These are phyloP conservation scores for Poicephalus meyeri DNA, from an alignment of 2,113 vertebrate genomes.

Conservation along the genomic window DNA sequence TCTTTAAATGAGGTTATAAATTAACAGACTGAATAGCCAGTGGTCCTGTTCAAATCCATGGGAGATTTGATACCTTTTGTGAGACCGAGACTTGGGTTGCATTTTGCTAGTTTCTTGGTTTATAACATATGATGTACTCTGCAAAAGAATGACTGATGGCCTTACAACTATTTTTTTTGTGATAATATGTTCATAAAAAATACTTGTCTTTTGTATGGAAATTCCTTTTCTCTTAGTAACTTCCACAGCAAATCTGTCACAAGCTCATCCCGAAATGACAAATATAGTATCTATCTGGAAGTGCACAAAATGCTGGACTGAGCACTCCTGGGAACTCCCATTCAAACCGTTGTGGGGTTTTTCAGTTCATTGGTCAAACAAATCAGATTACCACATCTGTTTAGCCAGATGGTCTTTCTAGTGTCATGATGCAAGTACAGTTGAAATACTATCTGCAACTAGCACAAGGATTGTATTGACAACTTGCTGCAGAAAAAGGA, in stretches of 20 bases:
- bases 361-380: slow-evolving; percentile 21
- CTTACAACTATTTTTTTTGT: not conserved
- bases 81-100: not conserved
- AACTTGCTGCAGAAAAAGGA: not conserved
- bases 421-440: not conserved
- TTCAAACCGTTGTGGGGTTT: not conserved
- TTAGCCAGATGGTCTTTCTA: slow-evolving; percentile 23
- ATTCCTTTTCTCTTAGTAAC: not conserved
- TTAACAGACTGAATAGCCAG: not conserved
- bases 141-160: not conserved
- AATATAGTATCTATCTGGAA: not conserved
- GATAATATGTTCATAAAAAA: not conserved
- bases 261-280: not conserved
- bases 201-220: not conserved
- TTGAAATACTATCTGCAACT: not conserved
- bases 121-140: not conserved
- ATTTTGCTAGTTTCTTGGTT: not conserved
- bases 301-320: not conserved
- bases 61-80: not conserved
- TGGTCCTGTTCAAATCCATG: not conserved
- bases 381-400: slow-evolving; percentile 30
- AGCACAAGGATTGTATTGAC: not conserved
- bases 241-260: not conserved
- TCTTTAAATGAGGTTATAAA: not conserved
- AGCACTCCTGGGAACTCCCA: not conserved